These are phyloP conservation scores for Orchestia grillus DNA, from an alignment of 1,140 invertebrate species.

Conservation along the genomic window DNA sequence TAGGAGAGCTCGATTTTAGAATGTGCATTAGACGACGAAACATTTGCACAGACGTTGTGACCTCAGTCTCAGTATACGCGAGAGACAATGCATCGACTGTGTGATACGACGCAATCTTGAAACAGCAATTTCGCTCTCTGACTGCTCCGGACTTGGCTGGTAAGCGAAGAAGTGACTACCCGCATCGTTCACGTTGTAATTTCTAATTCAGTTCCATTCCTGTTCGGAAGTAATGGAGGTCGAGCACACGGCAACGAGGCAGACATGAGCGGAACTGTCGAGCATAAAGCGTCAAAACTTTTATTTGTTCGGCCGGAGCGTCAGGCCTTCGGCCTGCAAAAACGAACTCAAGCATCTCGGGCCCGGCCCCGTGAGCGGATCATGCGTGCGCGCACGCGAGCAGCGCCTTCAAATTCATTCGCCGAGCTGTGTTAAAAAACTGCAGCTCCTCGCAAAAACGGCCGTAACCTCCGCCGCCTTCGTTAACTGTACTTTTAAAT, in stretches of 20 bases:
- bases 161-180: too few relatives aligned
- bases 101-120: too few relatives aligned
- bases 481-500: slow-evolving; percentile 38
- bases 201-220: too few relatives aligned
- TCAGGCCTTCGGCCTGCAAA: not conserved
- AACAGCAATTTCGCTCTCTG: too few relatives aligned
- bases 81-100: too few relatives aligned
- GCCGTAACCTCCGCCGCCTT: not conserved
- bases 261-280: not conserved
- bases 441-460: not conserved
- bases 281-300: not conserved
- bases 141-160: too few relatives aligned
- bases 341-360: not conserved
- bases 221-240: not conserved
- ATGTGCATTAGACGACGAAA: too few relatives aligned
- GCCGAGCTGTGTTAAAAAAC: slow-evolving; percentile 15
- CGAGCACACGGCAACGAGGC: too few relatives aligned
- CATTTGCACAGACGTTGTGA: too few relatives aligned
- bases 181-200: too few relatives aligned
- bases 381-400: not conserved
- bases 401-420: slow-evolving; percentile 13
- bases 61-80: too few relatives aligned
- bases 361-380: not conserved
- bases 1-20: too few relatives aligned
- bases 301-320: not conserved